phyloP scores from a whole-genome alignment of 2,888 invertebrate species.

The Drosophila merina region DNA sequence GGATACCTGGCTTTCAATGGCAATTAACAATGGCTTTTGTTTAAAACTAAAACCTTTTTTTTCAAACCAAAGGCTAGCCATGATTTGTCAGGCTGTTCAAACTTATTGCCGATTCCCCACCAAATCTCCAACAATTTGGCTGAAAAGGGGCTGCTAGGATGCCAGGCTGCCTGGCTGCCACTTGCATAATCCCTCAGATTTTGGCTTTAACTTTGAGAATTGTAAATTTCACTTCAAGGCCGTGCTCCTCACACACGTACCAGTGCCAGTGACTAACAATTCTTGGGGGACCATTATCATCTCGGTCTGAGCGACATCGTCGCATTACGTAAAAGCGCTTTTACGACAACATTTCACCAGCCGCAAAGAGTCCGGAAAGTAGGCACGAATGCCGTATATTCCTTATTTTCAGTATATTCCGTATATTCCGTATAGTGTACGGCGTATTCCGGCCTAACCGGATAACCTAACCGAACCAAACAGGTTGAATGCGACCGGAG shows the following conservation, averaged over 20 bases:
- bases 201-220: slow-evolving; percentile 20
- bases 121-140: not conserved
- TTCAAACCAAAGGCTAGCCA: too few relatives aligned
- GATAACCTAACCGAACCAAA: slow-evolving; percentile 45
- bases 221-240: slow-evolving; percentile 66
- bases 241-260: slow-evolving; percentile 48
- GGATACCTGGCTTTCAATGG: not conserved
- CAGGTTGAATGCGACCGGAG: slow-evolving; percentile 66
- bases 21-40: not conserved
- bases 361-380: slow-evolving; percentile 37
- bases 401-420: not conserved
- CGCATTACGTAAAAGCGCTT: slow-evolving; percentile 75
- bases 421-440: not conserved
- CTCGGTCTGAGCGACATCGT: slow-evolving; percentile 48
- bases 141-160: not conserved
- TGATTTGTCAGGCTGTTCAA: not conserved
- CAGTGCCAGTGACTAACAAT: slow-evolving; percentile 51
- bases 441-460: not conserved
- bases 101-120: not conserved
- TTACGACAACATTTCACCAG: slow-evolving; percentile 64
- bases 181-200: slow-evolving; percentile 25
- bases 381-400: slow-evolving; percentile 32
- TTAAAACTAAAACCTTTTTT: not conserved
- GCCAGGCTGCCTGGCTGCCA: not conserved
- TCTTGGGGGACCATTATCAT: slow-evolving; percentile 63